phyloP scores from a whole-genome alignment of 1,140 invertebrate genomes.

The Drosophila guanche region DNA sequence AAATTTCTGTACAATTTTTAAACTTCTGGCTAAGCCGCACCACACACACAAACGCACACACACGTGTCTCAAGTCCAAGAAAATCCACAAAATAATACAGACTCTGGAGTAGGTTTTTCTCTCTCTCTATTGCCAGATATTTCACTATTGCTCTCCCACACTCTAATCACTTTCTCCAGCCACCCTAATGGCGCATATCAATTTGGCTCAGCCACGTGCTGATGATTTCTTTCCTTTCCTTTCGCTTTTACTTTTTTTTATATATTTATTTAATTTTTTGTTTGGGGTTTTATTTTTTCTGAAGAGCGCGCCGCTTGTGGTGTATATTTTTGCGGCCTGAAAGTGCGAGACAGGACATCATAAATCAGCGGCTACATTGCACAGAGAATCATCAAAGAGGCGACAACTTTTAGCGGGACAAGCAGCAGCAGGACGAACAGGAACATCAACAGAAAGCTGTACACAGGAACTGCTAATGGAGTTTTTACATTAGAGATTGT shows the following conservation, averaged over 20 bases:
- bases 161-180: constrained; percentile 52
- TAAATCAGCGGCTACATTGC: constrained; percentile 82
- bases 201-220: constrained; percentile 74
- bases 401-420: constrained; percentile 57
- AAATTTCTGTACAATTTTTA: constrained; percentile 25
- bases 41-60: constrained; percentile 30
- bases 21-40: constrained; percentile 8
- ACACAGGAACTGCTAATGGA: constrained; percentile 73
- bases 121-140: neutral
- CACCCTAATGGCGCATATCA: constrained; percentile 82
- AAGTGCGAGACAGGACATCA: constrained; percentile 54
- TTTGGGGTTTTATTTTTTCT: constrained; percentile 46
- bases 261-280: constrained; percentile 47
- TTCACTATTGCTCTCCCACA: constrained; percentile 6
- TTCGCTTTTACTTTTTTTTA: constrained; percentile 7
- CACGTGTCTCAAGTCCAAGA: constrained; percentile 18
- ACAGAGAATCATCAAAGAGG: constrained; percentile 78
- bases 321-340: constrained; percentile 52
- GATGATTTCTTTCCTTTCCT: constrained; percentile 51
- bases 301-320: constrained; percentile 45
- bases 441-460: constrained; percentile 11
- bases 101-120: constrained; percentile 10
- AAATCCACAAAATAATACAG: constrained; percentile 40
- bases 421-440: constrained; percentile 24
- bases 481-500: constrained; percentile 75